Percentiles rank a stretch among this genome's conserved stretches.
Evolutionary conservation across 2,797 vertebrate species (phyloP).

Genomic region (Melanogrammus aeglefinus): DNA sequence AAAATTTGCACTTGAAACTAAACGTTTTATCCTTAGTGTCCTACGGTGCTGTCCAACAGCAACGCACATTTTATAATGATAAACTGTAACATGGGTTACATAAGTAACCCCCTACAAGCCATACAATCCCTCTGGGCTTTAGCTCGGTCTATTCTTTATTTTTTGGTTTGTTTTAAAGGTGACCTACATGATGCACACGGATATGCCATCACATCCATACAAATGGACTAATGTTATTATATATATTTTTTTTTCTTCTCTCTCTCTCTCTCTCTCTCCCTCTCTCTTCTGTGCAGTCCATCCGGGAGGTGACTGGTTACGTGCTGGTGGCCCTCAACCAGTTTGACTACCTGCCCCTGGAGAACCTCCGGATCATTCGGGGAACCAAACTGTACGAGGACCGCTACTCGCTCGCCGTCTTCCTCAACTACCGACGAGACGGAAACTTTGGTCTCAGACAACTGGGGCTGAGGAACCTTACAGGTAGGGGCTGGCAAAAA

Average conservation of each 20-base stretch:
- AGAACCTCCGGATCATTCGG: conserved; percentile 93
- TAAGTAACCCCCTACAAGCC: not conserved
- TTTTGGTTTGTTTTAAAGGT: conserved; percentile 28
- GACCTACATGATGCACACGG: conserved; percentile 51
- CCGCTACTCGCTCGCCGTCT: conserved; percentile 90
- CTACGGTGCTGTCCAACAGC: too few relatives aligned
- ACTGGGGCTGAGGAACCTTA: conserved; percentile 90
- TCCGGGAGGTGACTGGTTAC: conserved; percentile 96
- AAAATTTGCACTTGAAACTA: too few relatives aligned
- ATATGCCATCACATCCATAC: conserved; percentile 1
- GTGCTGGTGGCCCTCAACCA: conserved; percentile 96
- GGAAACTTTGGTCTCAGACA: conserved; percentile 92
- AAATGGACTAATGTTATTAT: too few relatives aligned
- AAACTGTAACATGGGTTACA: too few relatives aligned
- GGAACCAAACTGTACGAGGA: conserved; percentile 95
- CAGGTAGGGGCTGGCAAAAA: conserved; percentile 65
- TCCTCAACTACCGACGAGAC: conserved; percentile 96
- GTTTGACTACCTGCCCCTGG: conserved; percentile 94
- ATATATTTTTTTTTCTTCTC: not conserved
- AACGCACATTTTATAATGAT: too few relatives aligned
- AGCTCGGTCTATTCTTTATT: not conserved
- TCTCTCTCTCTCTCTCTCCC: not conserved
- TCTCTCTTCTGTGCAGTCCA: conserved; percentile 77
- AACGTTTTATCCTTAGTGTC: too few relatives aligned
- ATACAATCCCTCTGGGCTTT: conserved; percentile 9